Evolutionary conservation across 2,797 vertebrate genomes (phyloP).

Genomic region (Clarias platycephalus): DNA sequence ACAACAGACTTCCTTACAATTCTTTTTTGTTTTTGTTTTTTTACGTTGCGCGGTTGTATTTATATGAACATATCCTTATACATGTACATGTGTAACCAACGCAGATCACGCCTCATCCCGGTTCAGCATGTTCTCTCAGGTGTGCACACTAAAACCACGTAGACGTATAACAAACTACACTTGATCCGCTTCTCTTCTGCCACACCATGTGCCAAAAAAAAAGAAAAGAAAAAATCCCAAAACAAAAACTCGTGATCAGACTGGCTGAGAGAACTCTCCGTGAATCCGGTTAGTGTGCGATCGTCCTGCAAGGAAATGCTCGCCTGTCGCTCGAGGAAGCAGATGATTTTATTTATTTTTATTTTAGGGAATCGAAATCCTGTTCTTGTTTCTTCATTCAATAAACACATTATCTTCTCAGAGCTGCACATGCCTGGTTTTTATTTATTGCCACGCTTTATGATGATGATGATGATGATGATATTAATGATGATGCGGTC

Average conservation of each 20-base stretch:
- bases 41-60: constrained; percentile 45
- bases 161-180: neutral
- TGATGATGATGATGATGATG: neutral
- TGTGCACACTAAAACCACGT: neutral
- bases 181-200: neutral
- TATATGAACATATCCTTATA: constrained; percentile 32
- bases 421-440: constrained; percentile 18
- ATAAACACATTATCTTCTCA: constrained; percentile 77
- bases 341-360: constrained; percentile 80
- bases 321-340: constrained; percentile 52
- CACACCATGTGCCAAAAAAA: constrained; percentile 48
- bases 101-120: neutral
- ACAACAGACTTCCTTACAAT: neutral
- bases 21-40: constrained; percentile 48
- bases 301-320: neutral
- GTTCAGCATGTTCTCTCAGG: neutral
- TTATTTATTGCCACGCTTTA: neutral
- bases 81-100: too few relatives aligned
- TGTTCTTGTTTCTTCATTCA: constrained; percentile 79
- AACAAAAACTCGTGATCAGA: constrained; percentile 12
- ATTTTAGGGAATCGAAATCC: constrained; percentile 64
- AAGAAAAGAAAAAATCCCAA: fast-evolving
- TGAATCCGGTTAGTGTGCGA: constrained; percentile 18
- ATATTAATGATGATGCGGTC: neutral
- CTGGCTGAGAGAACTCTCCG: neutral